phyloP scores from a whole-genome alignment of 2,797 vertebrate species.

The Xiphophorus birchmanni region DNA sequence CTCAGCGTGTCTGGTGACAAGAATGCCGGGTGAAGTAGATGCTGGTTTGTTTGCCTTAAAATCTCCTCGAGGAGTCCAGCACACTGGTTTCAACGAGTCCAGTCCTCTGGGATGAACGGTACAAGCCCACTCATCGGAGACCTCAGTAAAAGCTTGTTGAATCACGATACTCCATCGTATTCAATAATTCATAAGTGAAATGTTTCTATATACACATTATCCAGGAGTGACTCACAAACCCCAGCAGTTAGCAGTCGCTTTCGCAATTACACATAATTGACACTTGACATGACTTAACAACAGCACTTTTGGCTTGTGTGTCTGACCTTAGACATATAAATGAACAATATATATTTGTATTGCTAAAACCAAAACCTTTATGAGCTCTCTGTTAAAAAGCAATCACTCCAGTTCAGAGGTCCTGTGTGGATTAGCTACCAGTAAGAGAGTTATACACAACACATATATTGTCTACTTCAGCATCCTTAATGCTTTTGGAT shows the following conservation, averaged over 20 bases:
- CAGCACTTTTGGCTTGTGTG: slow-evolving; percentile 23
- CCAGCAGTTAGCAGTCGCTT: slow-evolving; percentile 37
- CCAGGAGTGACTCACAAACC: slow-evolving; percentile 50
- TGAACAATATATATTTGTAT: slow-evolving; percentile 7
- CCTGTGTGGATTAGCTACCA: slow-evolving; percentile 5
- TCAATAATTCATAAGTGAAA: slow-evolving; percentile 60
- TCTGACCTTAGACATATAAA: slow-evolving; percentile 13
- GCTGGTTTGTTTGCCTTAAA: slow-evolving; percentile 52
- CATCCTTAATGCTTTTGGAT: slow-evolving; percentile 20
- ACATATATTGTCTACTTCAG: slow-evolving; percentile 1
- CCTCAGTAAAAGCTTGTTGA: slow-evolving; percentile 34
- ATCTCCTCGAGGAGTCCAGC: slow-evolving; percentile 44
- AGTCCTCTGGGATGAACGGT: slow-evolving; percentile 35
- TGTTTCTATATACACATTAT: slow-evolving; percentile 58
- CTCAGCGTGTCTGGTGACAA: slow-evolving; percentile 67
- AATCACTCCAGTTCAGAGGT: neutral
- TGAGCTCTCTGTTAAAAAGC: neutral
- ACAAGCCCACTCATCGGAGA: slow-evolving; percentile 30
- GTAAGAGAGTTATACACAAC: slow-evolving; percentile 15
- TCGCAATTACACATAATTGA: slow-evolving; percentile 44
- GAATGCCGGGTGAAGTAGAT: slow-evolving; percentile 67
- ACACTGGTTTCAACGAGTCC: slow-evolving; percentile 35
- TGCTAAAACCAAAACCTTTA: slow-evolving; percentile 18
- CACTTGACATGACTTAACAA: slow-evolving; percentile 47
- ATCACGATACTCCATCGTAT: slow-evolving; percentile 35